These are phyloP conservation scores for Paelopatides confundens DNA, from an alignment of 53 echinoderm and acorn worm genomes.

Conservation along the genomic window DNA sequence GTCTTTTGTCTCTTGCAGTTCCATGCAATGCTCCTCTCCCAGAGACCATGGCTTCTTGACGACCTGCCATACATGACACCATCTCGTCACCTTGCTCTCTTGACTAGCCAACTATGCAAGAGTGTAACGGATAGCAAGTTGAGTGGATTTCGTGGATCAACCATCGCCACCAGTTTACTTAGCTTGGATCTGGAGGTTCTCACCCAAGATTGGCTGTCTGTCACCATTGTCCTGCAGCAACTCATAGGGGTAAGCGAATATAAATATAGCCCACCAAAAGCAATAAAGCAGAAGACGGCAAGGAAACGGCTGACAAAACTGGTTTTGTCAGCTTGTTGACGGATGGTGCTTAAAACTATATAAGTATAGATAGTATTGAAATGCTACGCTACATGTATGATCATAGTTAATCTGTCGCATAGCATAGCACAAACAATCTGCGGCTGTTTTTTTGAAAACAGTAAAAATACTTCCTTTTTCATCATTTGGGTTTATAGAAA, in stretches of 20 bases:
- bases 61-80: conserved; percentile 94
- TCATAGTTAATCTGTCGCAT: too few relatives aligned
- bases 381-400: too few relatives aligned
- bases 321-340: too few relatives aligned
- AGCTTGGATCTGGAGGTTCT: conserved; percentile 94
- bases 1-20: conserved; percentile 61
- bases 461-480: too few relatives aligned
- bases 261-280: too few relatives aligned
- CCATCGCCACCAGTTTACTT: conserved; percentile 85
- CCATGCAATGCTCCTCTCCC: conserved; percentile 88
- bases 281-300: too few relatives aligned
- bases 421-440: too few relatives aligned
- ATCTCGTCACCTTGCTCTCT: conserved; percentile 87
- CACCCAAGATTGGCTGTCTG: conserved; percentile 84
- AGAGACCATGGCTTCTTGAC: conserved; percentile 77
- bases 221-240: conserved; percentile 87
- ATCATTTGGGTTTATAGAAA: too few relatives aligned
- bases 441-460: too few relatives aligned
- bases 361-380: too few relatives aligned
- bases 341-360: too few relatives aligned
- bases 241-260: conserved; percentile 80
- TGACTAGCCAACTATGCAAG: conserved; percentile 87
- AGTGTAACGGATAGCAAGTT: conserved; percentile 78
- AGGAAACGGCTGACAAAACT: too few relatives aligned
- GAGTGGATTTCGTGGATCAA: conserved; percentile 80